Base-by-base conservation (phyloP, 2,113 vertebrate genomes). In the Cathartes aura region DNA sequence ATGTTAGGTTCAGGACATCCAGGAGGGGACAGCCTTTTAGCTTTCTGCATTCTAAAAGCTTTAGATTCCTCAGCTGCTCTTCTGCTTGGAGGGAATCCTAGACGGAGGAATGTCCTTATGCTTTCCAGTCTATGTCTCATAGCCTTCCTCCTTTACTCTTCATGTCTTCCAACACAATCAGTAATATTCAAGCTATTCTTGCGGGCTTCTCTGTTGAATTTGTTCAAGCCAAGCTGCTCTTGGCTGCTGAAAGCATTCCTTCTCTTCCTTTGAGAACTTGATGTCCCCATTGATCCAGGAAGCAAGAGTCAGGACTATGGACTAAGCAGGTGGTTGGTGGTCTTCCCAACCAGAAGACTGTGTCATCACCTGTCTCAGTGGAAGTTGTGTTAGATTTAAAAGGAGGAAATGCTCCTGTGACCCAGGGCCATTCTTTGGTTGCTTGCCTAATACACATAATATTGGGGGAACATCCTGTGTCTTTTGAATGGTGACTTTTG, bases 401-500 rank as follows among this genome's bases (percentile, higher is more conserved):
- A 72, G 56, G 34, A 79, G 34, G 13, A 83, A 82, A 29, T 81
- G 5, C 23, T 87, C 15, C 43, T 55, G 22, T 67, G 63, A 45
- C 16, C 18, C 27, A 50, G 12, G 21, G 38, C n/a, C 27, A 6
- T 53, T 87, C 73, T 91, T 70, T 92, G 15, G 4, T 66, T 78
- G 8, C 40, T 64, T 87, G 12, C 79, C 73, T 95, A 68, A 75
- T 85, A 34, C 6, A 52, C 6, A 5, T 55, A 59, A 59, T 89
- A 50, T 2, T 64, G 38, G 47, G 47, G 56, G 36, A 82, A 55
- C 21, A 34, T 68, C 40, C n/a, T 45, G 2, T 68, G 40, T 85
- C 40, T 81, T 92, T 87, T 79, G 64, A 55, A 91, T 84, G 64
- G 81, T 87, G 89, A 66, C 48, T 93, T 90, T 70, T 95, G 55